Base-by-base conservation (phyloP, 2,888 invertebrate genomes). In the Zaprionus lineosus region DNA sequence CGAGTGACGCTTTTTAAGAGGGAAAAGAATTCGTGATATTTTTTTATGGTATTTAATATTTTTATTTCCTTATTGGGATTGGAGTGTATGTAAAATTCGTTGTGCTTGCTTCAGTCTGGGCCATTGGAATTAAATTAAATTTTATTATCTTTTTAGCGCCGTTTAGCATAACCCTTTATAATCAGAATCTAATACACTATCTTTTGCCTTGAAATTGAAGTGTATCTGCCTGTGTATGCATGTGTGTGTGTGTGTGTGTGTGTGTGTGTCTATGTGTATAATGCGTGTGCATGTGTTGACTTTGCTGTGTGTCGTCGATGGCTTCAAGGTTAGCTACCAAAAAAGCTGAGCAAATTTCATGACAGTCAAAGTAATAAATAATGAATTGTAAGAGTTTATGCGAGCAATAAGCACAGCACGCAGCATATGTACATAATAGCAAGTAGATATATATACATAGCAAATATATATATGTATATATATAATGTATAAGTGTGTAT, bases 301-400 rank as follows among this genome's bases (percentile, higher is more conserved):
- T n/a, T n/a, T n/a, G n/a, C 12, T 31, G 21, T 31, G 51, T 46
- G 18, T 12, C 53, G 61, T 48, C 70, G 57, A 74, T 60, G 58
- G 39, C 55, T 53, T 71, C 83, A 76, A 76, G 85, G 85, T 78
- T 79, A 48, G 48, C 59, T 59, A 18, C 73, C 47, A 44, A 65
- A 56, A 55, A 59, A 63, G 62, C 73, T 63, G 67, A 75, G 36
- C 56, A 84, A 83, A 77, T 85, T 82, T 74, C 71, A 74, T 78
- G 76, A 63, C 81, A 74, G 78, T 55, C 56, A 83, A 61, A 56
- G 66, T 74, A 84, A 86, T 84, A 78, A 86, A 79, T 79, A 79
- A 86, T 79, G 86, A 79, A 84, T 79, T 81, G 61, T 62, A 41
- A 56, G 73, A 79, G 64, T 58, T 75, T 79, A 79, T 61, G 61